phyloP scores from a whole-genome alignment of 2,888 invertebrate genomes.

The Coenonympha glycerion region DNA sequence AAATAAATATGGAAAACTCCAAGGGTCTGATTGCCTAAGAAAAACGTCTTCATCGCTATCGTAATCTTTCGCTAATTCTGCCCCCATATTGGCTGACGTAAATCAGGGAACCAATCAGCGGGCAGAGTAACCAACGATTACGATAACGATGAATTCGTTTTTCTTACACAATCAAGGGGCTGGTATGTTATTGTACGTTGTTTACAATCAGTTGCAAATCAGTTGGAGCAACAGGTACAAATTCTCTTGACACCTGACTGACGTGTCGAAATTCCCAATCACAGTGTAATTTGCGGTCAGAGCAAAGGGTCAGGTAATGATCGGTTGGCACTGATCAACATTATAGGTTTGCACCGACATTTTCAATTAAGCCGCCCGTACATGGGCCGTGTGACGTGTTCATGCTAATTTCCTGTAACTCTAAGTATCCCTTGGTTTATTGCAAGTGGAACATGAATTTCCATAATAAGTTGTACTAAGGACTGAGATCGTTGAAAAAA shows the following conservation, averaged over 20 bases:
- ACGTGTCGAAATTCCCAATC: constrained; percentile 12
- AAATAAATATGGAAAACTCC: too few relatives aligned
- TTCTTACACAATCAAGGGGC: too few relatives aligned
- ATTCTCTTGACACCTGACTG: constrained; percentile 9
- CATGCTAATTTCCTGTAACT: constrained; percentile 11
- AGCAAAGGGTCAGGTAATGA: constrained; percentile 16
- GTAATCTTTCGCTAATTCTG: too few relatives aligned
- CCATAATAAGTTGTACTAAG: background rate
- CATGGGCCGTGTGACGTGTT: constrained; percentile 14
- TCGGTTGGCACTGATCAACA: constrained; percentile 14
- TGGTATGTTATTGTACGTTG: too few relatives aligned
- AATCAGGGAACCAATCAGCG: too few relatives aligned
- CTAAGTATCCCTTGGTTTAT: constrained; percentile 4
- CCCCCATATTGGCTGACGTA: too few relatives aligned
- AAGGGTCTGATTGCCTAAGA: too few relatives aligned
- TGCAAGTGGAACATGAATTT: background rate
- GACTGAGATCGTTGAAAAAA: background rate
- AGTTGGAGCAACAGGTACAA: too few relatives aligned
- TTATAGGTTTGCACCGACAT: constrained; percentile 14
- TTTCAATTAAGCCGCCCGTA: constrained; percentile 21
- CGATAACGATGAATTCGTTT: too few relatives aligned
- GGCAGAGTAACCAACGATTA: too few relatives aligned
- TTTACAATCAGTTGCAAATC: too few relatives aligned
- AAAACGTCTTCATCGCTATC: too few relatives aligned
- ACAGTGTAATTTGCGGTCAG: constrained; percentile 16